Evolutionary conservation across 2,888 invertebrate genomes (phyloP).

Genomic region (Geophilus truncorum): DNA sequence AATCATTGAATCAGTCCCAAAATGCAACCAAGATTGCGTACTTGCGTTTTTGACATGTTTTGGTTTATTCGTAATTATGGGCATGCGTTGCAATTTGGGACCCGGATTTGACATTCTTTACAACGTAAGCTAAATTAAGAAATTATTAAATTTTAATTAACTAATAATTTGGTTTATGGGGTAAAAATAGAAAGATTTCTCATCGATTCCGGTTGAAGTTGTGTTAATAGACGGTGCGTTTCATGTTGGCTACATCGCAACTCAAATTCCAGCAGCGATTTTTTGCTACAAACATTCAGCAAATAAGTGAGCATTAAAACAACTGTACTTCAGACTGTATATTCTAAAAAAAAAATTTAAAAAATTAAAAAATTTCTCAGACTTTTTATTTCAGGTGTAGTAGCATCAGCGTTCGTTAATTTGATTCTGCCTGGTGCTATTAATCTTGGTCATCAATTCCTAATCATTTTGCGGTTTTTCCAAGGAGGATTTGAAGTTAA

Average conservation of each 20-base stretch:
- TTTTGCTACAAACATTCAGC: background rate
- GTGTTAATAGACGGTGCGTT: conserved; percentile 12
- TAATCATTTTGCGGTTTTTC: background rate
- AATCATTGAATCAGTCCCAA: background rate
- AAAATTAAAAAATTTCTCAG: background rate
- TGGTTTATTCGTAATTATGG: background rate
- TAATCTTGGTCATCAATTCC: background rate
- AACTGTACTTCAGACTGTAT: too few species aligned
- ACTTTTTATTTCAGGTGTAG: background rate
- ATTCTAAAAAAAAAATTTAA: too few species aligned
- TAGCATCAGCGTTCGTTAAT: background rate
- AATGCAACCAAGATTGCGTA: background rate
- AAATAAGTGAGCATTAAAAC: background rate
- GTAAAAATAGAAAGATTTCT: background rate
- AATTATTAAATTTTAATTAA: background rate
- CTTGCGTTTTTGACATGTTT: background rate
- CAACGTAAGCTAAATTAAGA: background rate
- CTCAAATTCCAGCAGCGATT: background rate
- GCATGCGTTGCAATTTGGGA: background rate
- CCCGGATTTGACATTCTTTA: background rate
- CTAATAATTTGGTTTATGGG: background rate
- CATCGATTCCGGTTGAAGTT: background rate
- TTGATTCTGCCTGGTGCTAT: background rate
- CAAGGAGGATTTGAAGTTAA: background rate
- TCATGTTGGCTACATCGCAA: background rate